A percentile compares a stretch with the other conserved stretches of the same genome.
Evolutionary conservation across 2,113 vertebrate species (phyloP).

Genomic region (Cichladusa arquata): DNA sequence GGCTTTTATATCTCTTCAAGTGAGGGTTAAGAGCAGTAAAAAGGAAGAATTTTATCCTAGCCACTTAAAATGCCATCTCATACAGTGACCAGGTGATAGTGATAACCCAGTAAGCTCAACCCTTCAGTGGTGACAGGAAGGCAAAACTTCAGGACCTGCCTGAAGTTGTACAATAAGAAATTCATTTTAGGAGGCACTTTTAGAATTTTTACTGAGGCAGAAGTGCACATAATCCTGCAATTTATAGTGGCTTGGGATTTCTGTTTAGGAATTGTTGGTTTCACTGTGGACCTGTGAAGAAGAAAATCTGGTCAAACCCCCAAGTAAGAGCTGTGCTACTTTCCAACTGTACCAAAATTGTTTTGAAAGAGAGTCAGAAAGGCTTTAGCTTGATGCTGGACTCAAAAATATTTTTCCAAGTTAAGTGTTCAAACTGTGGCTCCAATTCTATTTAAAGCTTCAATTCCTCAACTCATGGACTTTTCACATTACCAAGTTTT

Average conservation of each 20-base stretch:
- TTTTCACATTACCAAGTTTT: neutral
- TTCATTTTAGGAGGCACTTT: neutral
- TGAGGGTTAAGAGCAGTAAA: neutral
- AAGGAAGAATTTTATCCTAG: neutral
- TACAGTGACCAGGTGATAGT: neutral
- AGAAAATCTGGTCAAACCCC: neutral
- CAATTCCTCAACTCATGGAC: neutral
- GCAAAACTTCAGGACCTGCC: neutral
- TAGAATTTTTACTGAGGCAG: neutral
- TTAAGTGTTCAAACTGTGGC: neutral
- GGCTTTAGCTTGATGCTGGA: neutral
- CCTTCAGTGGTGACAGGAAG: neutral
- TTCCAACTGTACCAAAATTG: neutral
- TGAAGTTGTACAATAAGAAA: neutral
- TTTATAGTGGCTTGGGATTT: neutral
- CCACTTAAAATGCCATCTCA: neutral
- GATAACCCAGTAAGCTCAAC: neutral
- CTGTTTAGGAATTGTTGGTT: neutral
- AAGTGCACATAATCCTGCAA: neutral
- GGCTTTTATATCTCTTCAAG: neutral
- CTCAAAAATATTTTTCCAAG: neutral
- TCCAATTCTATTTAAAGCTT: neutral
- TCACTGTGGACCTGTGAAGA: neutral
- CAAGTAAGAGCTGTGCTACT: neutral
- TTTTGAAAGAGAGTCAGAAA: neutral